Percentiles rank a stretch among this genome's conserved stretches.
Conservation (phyloP, 2,113 vertebrate genomes). For the Stegostoma tigrinum region DNA sequence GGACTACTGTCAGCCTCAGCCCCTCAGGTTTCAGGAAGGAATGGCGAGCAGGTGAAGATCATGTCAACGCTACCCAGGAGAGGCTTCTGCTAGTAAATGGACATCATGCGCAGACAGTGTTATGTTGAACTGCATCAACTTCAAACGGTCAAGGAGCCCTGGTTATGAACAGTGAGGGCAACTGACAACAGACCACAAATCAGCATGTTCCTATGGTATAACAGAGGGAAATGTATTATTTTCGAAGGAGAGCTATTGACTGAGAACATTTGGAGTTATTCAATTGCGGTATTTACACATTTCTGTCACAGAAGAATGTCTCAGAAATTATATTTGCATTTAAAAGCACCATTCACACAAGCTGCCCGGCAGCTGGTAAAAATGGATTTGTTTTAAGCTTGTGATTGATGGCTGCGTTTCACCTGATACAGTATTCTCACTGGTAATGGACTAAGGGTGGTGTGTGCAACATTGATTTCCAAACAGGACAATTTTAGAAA, state of each 20-base stretch:
- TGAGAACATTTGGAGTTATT: background rate
- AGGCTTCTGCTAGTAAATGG: background rate
- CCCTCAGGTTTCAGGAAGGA: too few species aligned
- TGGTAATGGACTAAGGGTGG: slow-evolving; percentile 31
- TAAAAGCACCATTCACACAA: slow-evolving; percentile 30
- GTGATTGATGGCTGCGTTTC: slow-evolving; percentile 37
- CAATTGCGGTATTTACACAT: background rate
- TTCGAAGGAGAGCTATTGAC: background rate
- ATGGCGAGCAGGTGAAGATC: too few species aligned
- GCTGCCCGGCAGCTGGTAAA: slow-evolving; percentile 25
- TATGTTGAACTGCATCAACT: background rate
- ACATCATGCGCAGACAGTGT: background rate
- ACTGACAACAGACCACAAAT: background rate
- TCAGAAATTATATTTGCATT: slow-evolving; percentile 3
- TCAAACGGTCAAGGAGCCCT: background rate
- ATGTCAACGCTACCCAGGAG: background rate
- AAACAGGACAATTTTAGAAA: slow-evolving; percentile 22
- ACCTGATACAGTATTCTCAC: slow-evolving; percentile 13
- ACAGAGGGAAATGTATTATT: background rate
- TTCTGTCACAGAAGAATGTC: background rate
- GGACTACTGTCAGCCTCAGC: too few species aligned
- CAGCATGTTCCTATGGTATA: background rate
- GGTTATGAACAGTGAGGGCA: background rate
- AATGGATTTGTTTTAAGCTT: slow-evolving; percentile 35
- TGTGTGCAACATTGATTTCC: slow-evolving; percentile 15